Percentiles rank a stretch among this genome's conserved stretches.
These are phyloP conservation scores for Drosophila nannoptera DNA, from an alignment of 1,140 invertebrate genomes.

Conservation along the genomic window DNA sequence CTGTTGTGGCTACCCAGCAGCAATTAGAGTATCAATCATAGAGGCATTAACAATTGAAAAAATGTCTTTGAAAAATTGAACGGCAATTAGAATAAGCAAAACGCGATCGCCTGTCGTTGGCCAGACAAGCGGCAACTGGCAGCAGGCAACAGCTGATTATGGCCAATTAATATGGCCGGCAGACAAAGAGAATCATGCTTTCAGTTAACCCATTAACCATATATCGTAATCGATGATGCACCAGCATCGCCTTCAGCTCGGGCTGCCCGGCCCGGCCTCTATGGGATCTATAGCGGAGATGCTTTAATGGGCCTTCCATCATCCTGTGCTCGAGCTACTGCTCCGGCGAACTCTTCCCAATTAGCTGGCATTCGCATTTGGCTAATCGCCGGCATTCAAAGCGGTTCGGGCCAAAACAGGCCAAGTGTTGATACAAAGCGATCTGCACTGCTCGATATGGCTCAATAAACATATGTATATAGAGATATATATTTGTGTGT, in stretches of 20 bases:
- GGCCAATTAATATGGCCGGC: conserved; percentile 1
- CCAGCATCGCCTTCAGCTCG: no score
- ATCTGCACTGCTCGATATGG: not conserved
- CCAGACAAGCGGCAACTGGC: not conserved
- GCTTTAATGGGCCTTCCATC: no score
- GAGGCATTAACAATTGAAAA: conserved; percentile 76
- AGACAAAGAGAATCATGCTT: no score
- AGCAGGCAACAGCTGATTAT: conserved; percentile 24
- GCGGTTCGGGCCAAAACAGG: not conserved
- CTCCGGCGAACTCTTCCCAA: no score
- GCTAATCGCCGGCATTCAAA: not conserved
- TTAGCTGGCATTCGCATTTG: not conserved
- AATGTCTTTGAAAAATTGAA: conserved; percentile 73
- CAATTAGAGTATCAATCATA: conserved; percentile 76
- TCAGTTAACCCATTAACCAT: no score
- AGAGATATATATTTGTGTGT: not conserved
- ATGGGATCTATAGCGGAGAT: no score
- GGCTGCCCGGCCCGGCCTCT: no score
- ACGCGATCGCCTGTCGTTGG: conserved; percentile 36
- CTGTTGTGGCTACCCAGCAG: conserved; percentile 36
- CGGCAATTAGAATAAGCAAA: conserved; percentile 64
- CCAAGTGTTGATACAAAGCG: not conserved
- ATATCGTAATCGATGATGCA: no score
- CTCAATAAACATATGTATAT: not conserved
- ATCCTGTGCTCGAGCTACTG: no score